Base-by-base conservation (phyloP, 2,113 vertebrate species). In the Lota lota region DNA sequence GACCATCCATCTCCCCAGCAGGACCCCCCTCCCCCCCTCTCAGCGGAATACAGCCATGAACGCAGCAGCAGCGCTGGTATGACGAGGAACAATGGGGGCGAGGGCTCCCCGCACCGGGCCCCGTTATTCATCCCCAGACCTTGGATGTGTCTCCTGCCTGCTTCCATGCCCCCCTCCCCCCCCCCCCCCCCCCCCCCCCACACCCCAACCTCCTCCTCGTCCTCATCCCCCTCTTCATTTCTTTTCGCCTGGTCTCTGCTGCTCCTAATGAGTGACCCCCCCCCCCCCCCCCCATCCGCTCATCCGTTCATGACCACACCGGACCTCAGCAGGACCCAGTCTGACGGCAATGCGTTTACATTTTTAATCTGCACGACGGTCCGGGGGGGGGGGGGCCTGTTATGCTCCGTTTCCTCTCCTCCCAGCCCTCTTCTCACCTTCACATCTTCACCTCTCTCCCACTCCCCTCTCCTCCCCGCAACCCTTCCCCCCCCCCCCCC, bases 291-390 rank as follows among this genome's bases (percentile, higher is more conserved):
- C n/a, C n/a, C 18, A 47, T 1, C 2, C 51, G 3, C 51, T 11
- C 60, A 54, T 67, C 79, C 77, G 74, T 79, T 73, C 74, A 68
- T 74, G 83, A 79, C 40, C 2, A 10, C 40, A 73, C 68, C 20
- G 21, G 62, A 80, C 78, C 75, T 72, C 77, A 78, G 64, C 40
- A 1, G 40, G 40, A 47, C 69, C 66, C 53, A 66, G 40, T 50
- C 14, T 50, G 87, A 85, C 54, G 63, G 80, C 74, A 84, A 85
- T 73, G 74, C 71, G 40, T 84, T 83, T 87, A 72, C 80, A 87
- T 87, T 88, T 92, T 87, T 88, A 90, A 90, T 89, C 88, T 91
- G 83, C 76, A 68, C 71, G 74, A 71, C n/a, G 18, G 81, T 79
- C 84, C 80, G 19, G 8, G 19, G 58, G 58, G 1, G 11, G n/a